phyloP scores from a whole-genome alignment of 2,797 vertebrate species.

The Chelidonichthys spinosus region DNA sequence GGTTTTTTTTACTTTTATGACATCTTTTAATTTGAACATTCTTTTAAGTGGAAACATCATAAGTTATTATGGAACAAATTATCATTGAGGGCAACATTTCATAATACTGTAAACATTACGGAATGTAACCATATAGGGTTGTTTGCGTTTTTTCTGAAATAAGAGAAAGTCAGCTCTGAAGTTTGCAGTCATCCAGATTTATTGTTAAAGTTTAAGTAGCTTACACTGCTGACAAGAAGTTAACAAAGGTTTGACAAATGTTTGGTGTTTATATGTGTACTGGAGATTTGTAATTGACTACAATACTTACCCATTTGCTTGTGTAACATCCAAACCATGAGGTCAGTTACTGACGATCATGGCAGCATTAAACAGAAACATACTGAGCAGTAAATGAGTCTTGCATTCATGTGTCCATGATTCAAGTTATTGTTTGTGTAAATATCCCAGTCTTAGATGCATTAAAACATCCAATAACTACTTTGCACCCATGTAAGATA shows the following conservation, averaged over 20 bases:
- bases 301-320: slow-evolving; percentile 30
- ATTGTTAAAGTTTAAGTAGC: slow-evolving; percentile 24
- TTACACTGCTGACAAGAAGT: slow-evolving; percentile 22
- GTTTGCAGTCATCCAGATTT: slow-evolving; percentile 25
- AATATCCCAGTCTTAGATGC: background rate
- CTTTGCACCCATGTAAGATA: background rate
- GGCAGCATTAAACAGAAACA: slow-evolving; percentile 64
- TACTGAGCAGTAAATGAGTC: slow-evolving; percentile 33
- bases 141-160: slow-evolving; percentile 53
- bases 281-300: slow-evolving; percentile 42
- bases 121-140: slow-evolving; percentile 61
- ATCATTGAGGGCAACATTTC: slow-evolving; percentile 32
- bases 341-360: slow-evolving; percentile 31
- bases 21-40: slow-evolving; percentile 37
- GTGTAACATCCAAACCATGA: slow-evolving; percentile 41
- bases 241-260: slow-evolving; percentile 28
- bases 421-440: background rate
- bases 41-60: slow-evolving; percentile 17
- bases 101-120: slow-evolving; percentile 44
- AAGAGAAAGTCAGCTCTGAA: slow-evolving; percentile 33
- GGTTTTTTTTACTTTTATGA: slow-evolving; percentile 29
- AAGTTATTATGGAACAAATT: slow-evolving; percentile 46
- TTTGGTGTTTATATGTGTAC: slow-evolving; percentile 13
- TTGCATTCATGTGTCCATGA: background rate
- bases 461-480: slow-evolving; percentile 1